Conservation (phyloP, 2,797 vertebrate genomes). For the Tiaroga cobitis region DNA sequence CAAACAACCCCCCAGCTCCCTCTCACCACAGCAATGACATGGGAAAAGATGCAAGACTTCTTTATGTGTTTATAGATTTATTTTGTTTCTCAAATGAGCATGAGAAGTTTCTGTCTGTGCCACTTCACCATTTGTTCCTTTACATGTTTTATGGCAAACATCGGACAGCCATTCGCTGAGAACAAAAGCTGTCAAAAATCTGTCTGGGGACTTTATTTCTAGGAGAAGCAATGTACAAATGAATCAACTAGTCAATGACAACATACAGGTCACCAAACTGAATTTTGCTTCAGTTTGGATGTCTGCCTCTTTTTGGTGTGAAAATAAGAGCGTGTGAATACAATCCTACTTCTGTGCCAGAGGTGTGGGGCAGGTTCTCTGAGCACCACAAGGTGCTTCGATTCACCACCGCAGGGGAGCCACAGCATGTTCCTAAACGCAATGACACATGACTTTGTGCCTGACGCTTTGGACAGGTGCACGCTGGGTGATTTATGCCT, state of each 20-base stretch:
- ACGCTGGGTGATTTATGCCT: conserved; percentile 82
- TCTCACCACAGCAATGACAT: conserved; percentile 53
- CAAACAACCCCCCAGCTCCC: conserved; percentile 43
- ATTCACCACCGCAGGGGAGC: conserved; percentile 74
- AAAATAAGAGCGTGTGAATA: conserved; percentile 51
- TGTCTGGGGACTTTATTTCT: conserved; percentile 34
- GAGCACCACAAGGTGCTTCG: conserved; percentile 71
- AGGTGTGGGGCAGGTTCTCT: conserved; percentile 55
- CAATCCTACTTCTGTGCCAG: conserved; percentile 32
- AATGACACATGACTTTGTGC: conserved; percentile 78
- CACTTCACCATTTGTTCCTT: conserved; percentile 63
- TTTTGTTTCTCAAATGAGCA: conserved; percentile 73
- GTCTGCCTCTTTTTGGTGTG: neutral
- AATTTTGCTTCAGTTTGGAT: neutral
- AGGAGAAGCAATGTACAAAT: conserved; percentile 13
- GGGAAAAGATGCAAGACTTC: conserved; percentile 66
- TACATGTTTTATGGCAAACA: conserved; percentile 63
- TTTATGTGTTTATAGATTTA: conserved; percentile 66
- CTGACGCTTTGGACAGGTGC: conserved; percentile 80
- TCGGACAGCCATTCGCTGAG: conserved; percentile 50
- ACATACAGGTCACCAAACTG: neutral
- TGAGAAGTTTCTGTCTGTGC: conserved; percentile 59
- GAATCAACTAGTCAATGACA: conserved; percentile 34
- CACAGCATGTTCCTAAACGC: conserved; percentile 74
- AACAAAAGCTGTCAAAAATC: conserved; percentile 29